A percentile compares a stretch with the other conserved stretches of the same genome.
These are phyloP conservation scores for Papilio protenor DNA, from an alignment of 2,888 invertebrate species.

Conservation along the genomic window DNA sequence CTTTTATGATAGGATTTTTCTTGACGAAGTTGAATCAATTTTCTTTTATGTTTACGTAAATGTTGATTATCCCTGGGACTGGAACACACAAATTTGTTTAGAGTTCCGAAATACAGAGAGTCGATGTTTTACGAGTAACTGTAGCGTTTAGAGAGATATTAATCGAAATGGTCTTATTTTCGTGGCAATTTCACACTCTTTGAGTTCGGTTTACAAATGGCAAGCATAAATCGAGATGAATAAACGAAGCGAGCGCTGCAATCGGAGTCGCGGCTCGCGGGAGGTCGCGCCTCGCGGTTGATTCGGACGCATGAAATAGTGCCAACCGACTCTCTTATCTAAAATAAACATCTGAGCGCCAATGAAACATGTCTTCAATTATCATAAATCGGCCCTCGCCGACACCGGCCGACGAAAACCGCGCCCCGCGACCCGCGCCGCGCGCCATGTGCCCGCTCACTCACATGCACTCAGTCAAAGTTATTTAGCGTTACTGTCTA, in stretches of 20 bases:
- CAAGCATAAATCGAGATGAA: constrained; percentile 72
- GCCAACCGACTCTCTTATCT: constrained; percentile 78
- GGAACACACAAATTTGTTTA: neutral
- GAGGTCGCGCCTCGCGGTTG: constrained; percentile 77
- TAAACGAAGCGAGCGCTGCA: constrained; percentile 71
- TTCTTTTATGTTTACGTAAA: neutral
- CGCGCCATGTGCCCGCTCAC: constrained; percentile 56
- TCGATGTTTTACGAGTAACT: constrained; percentile 50
- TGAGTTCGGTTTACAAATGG: constrained; percentile 69
- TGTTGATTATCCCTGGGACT: neutral
- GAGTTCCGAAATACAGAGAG: neutral
- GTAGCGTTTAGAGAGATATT: constrained; percentile 50
- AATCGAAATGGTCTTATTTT: constrained; percentile 62
- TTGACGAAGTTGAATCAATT: neutral
- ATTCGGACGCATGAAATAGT: constrained; percentile 82
- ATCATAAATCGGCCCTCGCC: constrained; percentile 82
- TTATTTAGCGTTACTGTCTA: constrained; percentile 52
- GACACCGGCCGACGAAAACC: constrained; percentile 75
- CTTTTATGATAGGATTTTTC: neutral
- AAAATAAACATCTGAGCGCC: constrained; percentile 83
- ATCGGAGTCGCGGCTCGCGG: constrained; percentile 70
- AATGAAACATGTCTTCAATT: constrained; percentile 84
- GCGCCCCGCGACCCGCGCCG: constrained; percentile 66
- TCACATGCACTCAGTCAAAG: constrained; percentile 65
- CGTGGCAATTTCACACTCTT: constrained; percentile 69